Evolutionary conservation across 2,797 vertebrate genomes (phyloP), one percentile per base, ranked within the genome.

Genomic region (Alcedo atthis): DNA sequence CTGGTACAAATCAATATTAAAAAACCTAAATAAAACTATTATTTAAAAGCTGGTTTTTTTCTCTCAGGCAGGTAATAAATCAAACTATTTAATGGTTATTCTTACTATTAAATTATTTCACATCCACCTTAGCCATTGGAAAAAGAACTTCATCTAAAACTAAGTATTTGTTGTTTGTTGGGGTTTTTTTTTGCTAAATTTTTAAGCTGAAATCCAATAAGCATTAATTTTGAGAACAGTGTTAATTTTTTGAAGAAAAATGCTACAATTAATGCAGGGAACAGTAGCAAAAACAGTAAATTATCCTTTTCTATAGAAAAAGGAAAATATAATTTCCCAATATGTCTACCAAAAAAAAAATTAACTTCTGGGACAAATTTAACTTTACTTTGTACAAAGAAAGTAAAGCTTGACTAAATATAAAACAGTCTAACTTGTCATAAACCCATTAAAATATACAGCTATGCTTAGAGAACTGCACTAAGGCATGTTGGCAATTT

Each of bases 381-480:
- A 74, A 43, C n/a, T 81, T 69, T 74, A 51, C 13, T 79, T 54
- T 30, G 16, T 77, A 84, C 12, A 0, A 53, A 63, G 51, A 79
- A n/a, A 43, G 10, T 4, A 76, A 84, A 88, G 12, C 24, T 62
- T 68, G 53, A 26, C 0, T 2, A 81, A 90, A 73, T 49, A 21
- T 30, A 84, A 57, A 86, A 6, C 13, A 86, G 58, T 21, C 30
- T 77, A 68, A 46, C 8, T 35, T 82, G 75, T 55, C 43, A 95
- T 64, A 90, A 92, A 87, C 12, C 17, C 35, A 87, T 87, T 86
- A 75, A 80, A 85, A 91, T 62, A 83, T 5, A 86, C 14, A 82
- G 43, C 46, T 55, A 12, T 37, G 49, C 66, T 71, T 43, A 13
- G 54, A 83, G 49, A 73, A 74, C 68, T 1, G 0, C 57, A 59